Percentiles rank a stretch among this genome's conserved stretches.
phyloP scores from a whole-genome alignment of 2,797 vertebrate species.

The Danio aesculapii region DNA sequence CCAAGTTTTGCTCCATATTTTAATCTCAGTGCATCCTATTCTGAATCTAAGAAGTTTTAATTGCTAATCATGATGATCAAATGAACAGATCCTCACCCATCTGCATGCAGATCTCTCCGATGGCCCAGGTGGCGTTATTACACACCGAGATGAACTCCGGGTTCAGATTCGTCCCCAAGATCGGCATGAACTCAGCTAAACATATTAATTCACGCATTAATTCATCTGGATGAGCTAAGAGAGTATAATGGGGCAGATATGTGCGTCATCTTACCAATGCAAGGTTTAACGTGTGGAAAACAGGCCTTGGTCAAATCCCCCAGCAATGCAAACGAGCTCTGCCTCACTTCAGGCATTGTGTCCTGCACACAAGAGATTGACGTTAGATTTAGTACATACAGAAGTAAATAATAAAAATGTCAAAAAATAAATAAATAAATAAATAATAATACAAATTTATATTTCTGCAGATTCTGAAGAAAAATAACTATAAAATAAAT shows the following conservation, averaged over 20 bases:
- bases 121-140: conserved; percentile 96
- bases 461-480: too few species aligned
- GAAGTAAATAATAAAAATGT: too few species aligned
- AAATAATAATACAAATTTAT: too few species aligned
- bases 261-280: conserved; percentile 81
- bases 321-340: conserved; percentile 92
- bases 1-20: too few species aligned
- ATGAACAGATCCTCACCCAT: conserved; percentile 83
- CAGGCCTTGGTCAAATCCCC: conserved; percentile 95
- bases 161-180: conserved; percentile 93
- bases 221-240: neutral
- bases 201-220: conserved; percentile 11
- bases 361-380: conserved; percentile 74
- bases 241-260: neutral
- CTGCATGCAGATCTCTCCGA: conserved; percentile 97
- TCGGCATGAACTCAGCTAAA: conserved; percentile 94
- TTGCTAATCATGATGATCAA: neutral
- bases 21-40: too few species aligned
- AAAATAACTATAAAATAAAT: too few species aligned
- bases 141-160: conserved; percentile 96
- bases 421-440: too few species aligned
- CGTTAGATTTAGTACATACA: conserved; percentile 9
- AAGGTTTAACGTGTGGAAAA: conserved; percentile 93
- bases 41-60: too few species aligned
- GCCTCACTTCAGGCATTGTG: conserved; percentile 94